A percentile compares a stretch with the other conserved stretches of the same genome.
phyloP scores from a whole-genome alignment of 2,113 vertebrate genomes.

The Panthera uncia region DNA sequence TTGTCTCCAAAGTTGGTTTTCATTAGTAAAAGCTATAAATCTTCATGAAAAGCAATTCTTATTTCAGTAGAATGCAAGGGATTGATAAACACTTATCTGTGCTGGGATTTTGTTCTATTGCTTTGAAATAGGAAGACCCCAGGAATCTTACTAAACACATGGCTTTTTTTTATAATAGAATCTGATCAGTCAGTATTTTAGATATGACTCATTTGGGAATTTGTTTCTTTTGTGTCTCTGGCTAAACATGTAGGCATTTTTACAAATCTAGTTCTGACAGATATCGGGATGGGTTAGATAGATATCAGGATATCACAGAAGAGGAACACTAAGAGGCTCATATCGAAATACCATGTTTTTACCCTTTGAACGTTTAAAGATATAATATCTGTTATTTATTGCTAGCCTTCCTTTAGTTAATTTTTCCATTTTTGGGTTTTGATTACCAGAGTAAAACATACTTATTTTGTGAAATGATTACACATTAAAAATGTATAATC shows the following conservation, averaged over 20 bases:
- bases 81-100: neutral
- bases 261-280: neutral
- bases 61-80: neutral
- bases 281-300: neutral
- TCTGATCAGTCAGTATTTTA: neutral
- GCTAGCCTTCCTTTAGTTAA: neutral
- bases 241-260: neutral
- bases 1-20: conserved; percentile 23
- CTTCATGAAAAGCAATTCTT: neutral
- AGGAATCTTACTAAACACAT: neutral
- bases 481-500: neutral
- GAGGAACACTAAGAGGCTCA: neutral
- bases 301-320: neutral
- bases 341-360: neutral
- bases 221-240: neutral
- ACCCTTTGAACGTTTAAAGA: neutral
- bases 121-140: conserved; percentile 25
- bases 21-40: conserved; percentile 26
- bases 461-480: neutral
- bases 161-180: conserved; percentile 13
- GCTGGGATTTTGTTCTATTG: neutral
- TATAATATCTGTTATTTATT: neutral
- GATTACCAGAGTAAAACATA: neutral
- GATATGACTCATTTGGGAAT: neutral
- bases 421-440: conserved; percentile 32